These are phyloP conservation scores for Tipula unca DNA, from an alignment of 2,888 invertebrate genomes.

Conservation along the genomic window DNA sequence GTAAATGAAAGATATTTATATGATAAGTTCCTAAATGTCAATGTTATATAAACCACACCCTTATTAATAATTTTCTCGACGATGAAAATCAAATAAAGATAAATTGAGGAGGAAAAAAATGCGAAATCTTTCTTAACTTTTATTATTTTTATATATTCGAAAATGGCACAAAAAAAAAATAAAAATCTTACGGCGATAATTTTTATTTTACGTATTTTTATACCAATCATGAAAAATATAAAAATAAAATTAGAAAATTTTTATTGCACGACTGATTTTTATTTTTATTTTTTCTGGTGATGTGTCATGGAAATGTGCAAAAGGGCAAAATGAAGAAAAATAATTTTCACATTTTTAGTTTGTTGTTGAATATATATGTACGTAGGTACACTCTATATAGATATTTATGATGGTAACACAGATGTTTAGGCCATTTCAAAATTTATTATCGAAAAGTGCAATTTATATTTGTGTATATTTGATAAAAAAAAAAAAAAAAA, in stretches of 20 bases:
- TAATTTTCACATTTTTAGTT: neutral
- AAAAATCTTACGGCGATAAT: neutral
- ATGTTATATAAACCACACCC: neutral
- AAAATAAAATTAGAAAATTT: neutral
- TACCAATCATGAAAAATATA: neutral
- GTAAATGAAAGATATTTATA: too few relatives aligned
- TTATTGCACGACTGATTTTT: neutral
- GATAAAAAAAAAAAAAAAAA: neutral
- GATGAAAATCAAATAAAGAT: neutral
- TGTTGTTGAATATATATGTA: neutral
- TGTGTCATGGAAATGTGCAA: neutral
- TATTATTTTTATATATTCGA: neutral
- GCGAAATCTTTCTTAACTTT: neutral
- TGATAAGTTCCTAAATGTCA: too few relatives aligned
- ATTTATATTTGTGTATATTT: neutral
- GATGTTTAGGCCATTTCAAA: conserved; percentile 8
- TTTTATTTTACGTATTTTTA: neutral
- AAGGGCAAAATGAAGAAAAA: neutral
- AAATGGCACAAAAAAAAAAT: neutral
- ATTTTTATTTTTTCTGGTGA: neutral
- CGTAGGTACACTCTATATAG: neutral
- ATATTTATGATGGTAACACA: neutral
- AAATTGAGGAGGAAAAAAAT: neutral
- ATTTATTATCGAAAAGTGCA: conserved; percentile 14
- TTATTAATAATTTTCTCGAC: neutral